Percentiles rank a stretch among this genome's conserved stretches.
Conservation (phyloP, 2,797 vertebrate genomes). For the Eremophila alpestris region DNA sequence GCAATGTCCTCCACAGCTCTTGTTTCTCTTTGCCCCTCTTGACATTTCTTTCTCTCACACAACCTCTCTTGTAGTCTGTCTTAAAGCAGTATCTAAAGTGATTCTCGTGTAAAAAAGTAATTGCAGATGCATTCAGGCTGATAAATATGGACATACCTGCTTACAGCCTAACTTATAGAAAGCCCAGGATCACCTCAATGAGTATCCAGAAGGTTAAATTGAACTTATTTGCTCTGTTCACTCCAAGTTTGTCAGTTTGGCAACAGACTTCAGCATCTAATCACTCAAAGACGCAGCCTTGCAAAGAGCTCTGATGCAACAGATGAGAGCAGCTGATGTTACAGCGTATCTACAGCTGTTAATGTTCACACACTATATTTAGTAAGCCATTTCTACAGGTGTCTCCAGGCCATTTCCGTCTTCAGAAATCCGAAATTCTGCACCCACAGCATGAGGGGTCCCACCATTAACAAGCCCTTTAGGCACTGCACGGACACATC, state of each 20-base stretch:
- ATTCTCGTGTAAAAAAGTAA: conserved; percentile 41
- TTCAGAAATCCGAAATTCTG: background rate
- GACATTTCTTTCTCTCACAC: conserved; percentile 52
- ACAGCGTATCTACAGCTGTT: background rate
- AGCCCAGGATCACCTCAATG: background rate
- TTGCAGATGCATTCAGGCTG: background rate
- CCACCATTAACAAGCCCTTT: background rate
- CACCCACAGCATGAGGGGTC: background rate
- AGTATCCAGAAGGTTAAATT: background rate
- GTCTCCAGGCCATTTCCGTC: background rate
- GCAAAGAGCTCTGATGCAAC: background rate
- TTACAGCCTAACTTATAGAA: background rate
- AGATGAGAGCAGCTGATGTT: background rate
- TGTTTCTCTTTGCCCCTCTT: conserved; percentile 68
- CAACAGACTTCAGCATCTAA: background rate
- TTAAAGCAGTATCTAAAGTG: conserved; percentile 11
- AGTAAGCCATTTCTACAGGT: background rate
- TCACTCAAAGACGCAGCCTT: background rate
- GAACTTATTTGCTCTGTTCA: background rate
- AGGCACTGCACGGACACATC: background rate
- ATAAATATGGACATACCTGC: background rate
- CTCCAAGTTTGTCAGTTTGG: background rate
- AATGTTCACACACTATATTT: background rate
- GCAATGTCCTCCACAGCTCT: conserved; percentile 69
- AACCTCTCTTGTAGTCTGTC: background rate